These are phyloP conservation scores for Brachionus paranguensis DNA, from an alignment of 1,140 invertebrate species.

Conservation along the genomic window DNA sequence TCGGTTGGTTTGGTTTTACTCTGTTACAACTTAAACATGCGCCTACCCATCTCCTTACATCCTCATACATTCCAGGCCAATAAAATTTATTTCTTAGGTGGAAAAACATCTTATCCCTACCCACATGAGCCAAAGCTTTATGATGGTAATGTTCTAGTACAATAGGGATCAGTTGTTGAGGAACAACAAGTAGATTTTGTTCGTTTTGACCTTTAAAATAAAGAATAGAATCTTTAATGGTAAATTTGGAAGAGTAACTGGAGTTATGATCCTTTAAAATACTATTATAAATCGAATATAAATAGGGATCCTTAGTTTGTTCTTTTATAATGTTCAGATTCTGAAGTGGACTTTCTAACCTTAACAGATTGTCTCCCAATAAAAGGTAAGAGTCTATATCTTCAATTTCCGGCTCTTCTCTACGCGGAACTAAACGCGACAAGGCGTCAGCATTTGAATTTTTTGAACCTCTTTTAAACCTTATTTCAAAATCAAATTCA, in stretches of 20 bases:
- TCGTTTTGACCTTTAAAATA: not conserved
- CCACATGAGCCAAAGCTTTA: slow-evolving; percentile 12
- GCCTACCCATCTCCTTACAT: not conserved
- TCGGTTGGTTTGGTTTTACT: not conserved
- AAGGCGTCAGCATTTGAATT: slow-evolving; percentile 50
- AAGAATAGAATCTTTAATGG: not conserved
- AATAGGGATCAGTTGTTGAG: not conserved
- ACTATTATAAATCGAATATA: not conserved
- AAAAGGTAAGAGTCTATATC: not conserved
- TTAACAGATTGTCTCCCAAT: not conserved
- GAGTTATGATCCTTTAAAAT: not conserved
- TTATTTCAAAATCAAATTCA: slow-evolving; percentile 55
- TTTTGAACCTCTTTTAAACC: slow-evolving; percentile 49
- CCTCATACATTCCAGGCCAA: slow-evolving; percentile 4
- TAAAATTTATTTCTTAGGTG: not conserved
- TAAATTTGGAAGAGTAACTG: not conserved
- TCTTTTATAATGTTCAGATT: not conserved
- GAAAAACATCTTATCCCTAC: not conserved
- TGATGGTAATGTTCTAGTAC: not conserved
- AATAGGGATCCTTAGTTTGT: not conserved
- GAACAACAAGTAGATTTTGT: not conserved
- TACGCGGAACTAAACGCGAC: slow-evolving; percentile 41
- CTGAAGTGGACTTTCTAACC: not conserved
- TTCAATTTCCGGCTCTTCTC: not conserved
- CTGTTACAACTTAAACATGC: slow-evolving; percentile 20